Conservation (phyloP, 2,888 invertebrate genomes). For the Creontiades dilutus region DNA sequence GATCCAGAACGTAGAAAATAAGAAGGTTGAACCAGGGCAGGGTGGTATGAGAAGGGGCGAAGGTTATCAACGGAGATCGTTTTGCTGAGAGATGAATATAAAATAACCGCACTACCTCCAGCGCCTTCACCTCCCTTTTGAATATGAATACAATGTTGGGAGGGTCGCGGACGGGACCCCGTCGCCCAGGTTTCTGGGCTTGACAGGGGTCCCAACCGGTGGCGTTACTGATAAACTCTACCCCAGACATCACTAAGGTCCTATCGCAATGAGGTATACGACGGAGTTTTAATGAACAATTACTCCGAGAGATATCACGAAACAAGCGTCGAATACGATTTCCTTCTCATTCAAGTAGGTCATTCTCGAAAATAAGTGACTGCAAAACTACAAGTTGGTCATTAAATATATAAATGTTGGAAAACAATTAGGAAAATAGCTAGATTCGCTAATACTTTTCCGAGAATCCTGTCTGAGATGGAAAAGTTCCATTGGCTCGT, state of each 20-base stretch:
- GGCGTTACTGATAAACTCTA: slow-evolving; percentile 30
- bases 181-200: not conserved
- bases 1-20: slow-evolving; percentile 58
- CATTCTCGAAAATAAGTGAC: too few species aligned
- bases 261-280: slow-evolving; percentile 12
- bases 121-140: slow-evolving; percentile 54
- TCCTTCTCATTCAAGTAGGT: not conserved
- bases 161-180: slow-evolving; percentile 2
- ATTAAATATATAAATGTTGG: too few species aligned
- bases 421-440: too few species aligned
- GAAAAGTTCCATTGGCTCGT: too few species aligned
- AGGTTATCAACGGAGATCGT: slow-evolving; percentile 65
- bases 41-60: not conserved
- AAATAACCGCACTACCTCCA: slow-evolving; percentile 49
- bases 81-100: slow-evolving; percentile 68
- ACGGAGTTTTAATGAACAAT: slow-evolving; percentile 4
- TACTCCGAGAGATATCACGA: not conserved
- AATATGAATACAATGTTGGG: slow-evolving; percentile 64
- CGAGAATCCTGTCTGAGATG: too few species aligned
- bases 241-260: not conserved
- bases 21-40: not conserved
- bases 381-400: too few species aligned
- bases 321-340: not conserved
- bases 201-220: slow-evolving; percentile 12
- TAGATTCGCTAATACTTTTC: too few species aligned